Evolutionary conservation across 1,140 invertebrate species (phyloP).

Genomic region (Solenopsis fugax): DNA sequence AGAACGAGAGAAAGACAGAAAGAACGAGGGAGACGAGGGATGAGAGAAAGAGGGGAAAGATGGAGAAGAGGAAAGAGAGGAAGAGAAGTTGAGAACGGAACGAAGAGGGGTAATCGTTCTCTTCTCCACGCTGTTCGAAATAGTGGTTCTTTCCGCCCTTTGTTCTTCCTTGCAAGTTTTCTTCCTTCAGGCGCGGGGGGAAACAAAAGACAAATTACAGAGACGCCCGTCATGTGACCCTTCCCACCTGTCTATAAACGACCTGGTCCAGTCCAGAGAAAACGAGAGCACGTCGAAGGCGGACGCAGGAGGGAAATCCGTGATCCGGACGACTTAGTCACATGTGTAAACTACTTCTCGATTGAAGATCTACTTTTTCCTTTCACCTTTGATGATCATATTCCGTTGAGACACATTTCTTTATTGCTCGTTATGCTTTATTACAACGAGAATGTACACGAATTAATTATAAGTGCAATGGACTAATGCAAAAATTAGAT

Average conservation of each 20-base stretch:
- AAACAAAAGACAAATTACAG: constrained; percentile 86
- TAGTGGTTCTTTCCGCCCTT: constrained; percentile 82
- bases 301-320: constrained; percentile 33
- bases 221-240: constrained; percentile 82
- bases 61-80: constrained; percentile 13
- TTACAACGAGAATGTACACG: background rate
- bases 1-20: constrained; percentile 5
- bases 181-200: constrained; percentile 75
- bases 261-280: constrained; percentile 49
- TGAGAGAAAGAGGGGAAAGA: background rate
- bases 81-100: constrained; percentile 34
- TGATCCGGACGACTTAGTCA: constrained; percentile 36
- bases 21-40: constrained; percentile 16
- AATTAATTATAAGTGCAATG: constrained; percentile 21
- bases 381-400: background rate
- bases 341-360: constrained; percentile 58
- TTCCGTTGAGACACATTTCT: background rate
- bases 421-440: constrained; percentile 24
- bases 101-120: constrained; percentile 61
- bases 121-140: constrained; percentile 68
- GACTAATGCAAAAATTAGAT: constrained; percentile 17
- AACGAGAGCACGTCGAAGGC: constrained; percentile 28
- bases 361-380: constrained; percentile 25
- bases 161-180: constrained; percentile 81
- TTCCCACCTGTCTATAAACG: constrained; percentile 82